These are phyloP conservation scores for Apaloderma vittatum DNA, from an alignment of 2,113 vertebrate genomes.

Conservation along the genomic window DNA sequence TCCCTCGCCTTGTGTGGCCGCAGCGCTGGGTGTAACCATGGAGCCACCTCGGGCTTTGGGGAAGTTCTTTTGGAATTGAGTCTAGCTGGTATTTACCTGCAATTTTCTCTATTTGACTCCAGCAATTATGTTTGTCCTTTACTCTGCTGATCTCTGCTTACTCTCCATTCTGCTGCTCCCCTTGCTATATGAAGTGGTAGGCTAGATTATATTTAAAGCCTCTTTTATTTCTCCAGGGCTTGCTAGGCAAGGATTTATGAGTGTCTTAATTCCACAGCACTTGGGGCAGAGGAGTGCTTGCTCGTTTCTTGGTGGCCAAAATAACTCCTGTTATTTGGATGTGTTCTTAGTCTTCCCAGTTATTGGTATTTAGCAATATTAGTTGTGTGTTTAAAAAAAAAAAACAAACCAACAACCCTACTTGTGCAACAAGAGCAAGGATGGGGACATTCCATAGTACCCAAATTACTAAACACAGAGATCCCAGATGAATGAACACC, in stretches of 20 bases:
- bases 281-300: neutral
- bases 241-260: conserved; percentile 50
- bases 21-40: accelerated
- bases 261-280: conserved; percentile 37
- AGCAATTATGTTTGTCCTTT: conserved; percentile 61
- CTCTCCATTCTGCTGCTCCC: neutral
- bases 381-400: neutral
- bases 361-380: neutral
- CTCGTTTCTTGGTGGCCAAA: neutral
- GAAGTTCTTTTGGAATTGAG: neutral
- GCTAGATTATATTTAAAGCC: conserved; percentile 48
- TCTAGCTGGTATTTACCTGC: conserved; percentile 30
- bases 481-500: neutral
- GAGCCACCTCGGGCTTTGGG: neutral
- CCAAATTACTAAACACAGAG: neutral
- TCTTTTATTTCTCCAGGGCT: conserved; percentile 66
- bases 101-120: conserved; percentile 56
- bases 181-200: neutral
- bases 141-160: conserved; percentile 1
- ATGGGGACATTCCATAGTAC: neutral
- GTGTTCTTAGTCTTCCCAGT: neutral
- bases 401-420: too few relatives aligned
- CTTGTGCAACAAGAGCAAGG: neutral
- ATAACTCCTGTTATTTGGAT: neutral
- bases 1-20: accelerated